Evolutionary conservation across 2,888 invertebrate genomes (phyloP).

Genomic region (Agrochola macilenta): DNA sequence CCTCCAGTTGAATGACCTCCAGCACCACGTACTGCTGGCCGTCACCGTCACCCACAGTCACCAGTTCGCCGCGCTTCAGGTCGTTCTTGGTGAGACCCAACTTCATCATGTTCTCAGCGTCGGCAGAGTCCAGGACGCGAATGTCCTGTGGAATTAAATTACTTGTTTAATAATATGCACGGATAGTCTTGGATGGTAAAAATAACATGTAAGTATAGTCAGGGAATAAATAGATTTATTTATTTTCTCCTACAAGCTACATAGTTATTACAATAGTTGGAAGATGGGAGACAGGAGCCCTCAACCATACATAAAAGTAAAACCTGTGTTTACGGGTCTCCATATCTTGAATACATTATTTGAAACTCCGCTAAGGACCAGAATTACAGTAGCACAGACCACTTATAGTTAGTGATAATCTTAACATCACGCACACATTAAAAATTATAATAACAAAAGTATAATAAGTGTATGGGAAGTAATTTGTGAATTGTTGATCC

Average conservation of each 20-base stretch:
- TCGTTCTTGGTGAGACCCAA: constrained; percentile 72
- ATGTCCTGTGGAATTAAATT: constrained; percentile 18
- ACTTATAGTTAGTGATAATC: background rate
- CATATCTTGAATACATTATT: background rate
- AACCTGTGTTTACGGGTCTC: background rate
- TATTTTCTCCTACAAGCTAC: background rate
- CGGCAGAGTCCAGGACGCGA: constrained; percentile 59
- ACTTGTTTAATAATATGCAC: background rate
- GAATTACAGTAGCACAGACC: background rate
- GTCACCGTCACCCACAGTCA: constrained; percentile 81
- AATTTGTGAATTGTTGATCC: too few species aligned
- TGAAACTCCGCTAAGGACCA: background rate
- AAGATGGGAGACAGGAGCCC: background rate
- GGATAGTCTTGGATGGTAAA: background rate
- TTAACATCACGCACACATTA: background rate
- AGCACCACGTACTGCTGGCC: constrained; percentile 97
- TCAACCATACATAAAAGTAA: background rate
- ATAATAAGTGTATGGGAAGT: background rate
- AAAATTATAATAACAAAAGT: background rate
- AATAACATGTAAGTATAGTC: background rate
- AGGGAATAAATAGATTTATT: too few species aligned
- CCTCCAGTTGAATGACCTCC: constrained; percentile 96
- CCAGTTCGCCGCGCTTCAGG: constrained; percentile 79
- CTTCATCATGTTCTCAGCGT: constrained; percentile 75
- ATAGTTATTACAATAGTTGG: background rate